Base-by-base conservation (phyloP, 1,140 invertebrate species). In the Aleiodes sp. region DNA sequence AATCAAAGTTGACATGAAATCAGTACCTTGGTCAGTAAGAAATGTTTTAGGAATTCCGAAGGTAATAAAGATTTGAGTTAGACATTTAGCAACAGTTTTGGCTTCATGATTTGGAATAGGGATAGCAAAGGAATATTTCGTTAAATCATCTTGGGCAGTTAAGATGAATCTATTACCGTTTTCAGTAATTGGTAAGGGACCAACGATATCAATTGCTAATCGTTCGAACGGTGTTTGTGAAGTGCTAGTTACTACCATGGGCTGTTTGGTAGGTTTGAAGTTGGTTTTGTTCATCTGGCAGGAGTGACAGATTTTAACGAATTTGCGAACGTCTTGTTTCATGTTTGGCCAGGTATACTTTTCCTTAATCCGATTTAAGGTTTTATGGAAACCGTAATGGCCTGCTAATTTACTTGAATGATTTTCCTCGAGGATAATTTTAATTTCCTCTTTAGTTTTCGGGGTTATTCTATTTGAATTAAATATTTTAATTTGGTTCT, bases 21-120 rank as follows among this genome's bases (percentile, higher is more conserved):
- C 71, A 1, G 46, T 24, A 2, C 78, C 80, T 77, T 79, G 73
- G 71, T 83, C 78, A 0, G 78, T 76, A 19, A 82, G 31, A 16
- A 83, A 74, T 7, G 33, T 59, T 26, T 78, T 52, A n/a, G 81
- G 78, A 10, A 76, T 76, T 21, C 78, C 77, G 60, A 82, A 77
- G 35, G 77, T 70, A 37, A 19, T 31, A 19, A 19, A 46, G 8
- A 46, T 46, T 4, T 19, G 2, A 4, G 24, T 7, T 2, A 46
- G 16, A 3, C 3, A 6, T 19, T 70, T 56, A 3, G 76, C 73
- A 19, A 81, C 62, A 16, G 74, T 78, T 57, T 63, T 35, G 14
- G 78, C 65, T 65, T 75, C 71, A 24, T 76, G 65, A 71, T 80
- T 73, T 0, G 61, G 70, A 12, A 81, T 2, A 1, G 78, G 57